These are phyloP conservation scores for Scartelaos histophorus DNA, from an alignment of 2,113 vertebrate genomes.

Conservation along the genomic window DNA sequence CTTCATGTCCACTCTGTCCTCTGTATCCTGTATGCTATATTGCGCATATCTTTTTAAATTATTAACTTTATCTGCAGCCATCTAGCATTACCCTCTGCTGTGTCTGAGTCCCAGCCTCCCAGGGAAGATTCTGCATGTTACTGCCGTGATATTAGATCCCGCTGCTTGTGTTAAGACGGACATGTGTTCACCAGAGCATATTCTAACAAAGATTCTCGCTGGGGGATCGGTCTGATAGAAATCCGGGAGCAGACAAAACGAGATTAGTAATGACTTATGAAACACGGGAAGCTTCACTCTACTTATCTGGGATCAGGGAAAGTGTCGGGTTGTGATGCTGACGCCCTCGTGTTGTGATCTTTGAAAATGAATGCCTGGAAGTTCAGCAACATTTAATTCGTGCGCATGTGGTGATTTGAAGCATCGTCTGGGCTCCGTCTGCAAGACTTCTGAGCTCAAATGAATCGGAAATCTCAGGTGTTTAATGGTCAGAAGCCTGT, in stretches of 20 bases:
- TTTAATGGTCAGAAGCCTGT: neutral
- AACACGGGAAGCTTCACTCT: neutral
- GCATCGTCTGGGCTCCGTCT: neutral
- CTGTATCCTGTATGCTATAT: slow-evolving; percentile 11
- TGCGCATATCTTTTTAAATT: slow-evolving; percentile 38
- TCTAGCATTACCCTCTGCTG: slow-evolving; percentile 22
- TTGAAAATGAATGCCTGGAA: neutral
- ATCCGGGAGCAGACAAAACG: slow-evolving; percentile 1
- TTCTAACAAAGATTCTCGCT: slow-evolving; percentile 6
- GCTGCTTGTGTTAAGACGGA: slow-evolving; percentile 12
- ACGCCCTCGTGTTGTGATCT: neutral
- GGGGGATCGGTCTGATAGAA: slow-evolving; percentile 7
- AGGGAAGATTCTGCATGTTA: neutral
- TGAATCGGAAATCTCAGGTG: neutral
- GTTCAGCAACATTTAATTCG: neutral
- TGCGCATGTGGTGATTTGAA: neutral
- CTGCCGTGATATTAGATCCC: neutral
- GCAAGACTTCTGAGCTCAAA: neutral
- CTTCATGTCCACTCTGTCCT: slow-evolving; percentile 5
- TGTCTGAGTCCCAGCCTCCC: neutral
- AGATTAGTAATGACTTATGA: neutral
- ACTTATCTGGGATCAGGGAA: neutral
- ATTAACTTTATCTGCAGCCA: slow-evolving; percentile 50
- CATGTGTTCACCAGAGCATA: neutral
- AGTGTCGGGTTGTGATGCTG: neutral